These are phyloP conservation scores for Podarcis lilfordi DNA, from an alignment of 2,797 vertebrate genomes.

Conservation along the genomic window DNA sequence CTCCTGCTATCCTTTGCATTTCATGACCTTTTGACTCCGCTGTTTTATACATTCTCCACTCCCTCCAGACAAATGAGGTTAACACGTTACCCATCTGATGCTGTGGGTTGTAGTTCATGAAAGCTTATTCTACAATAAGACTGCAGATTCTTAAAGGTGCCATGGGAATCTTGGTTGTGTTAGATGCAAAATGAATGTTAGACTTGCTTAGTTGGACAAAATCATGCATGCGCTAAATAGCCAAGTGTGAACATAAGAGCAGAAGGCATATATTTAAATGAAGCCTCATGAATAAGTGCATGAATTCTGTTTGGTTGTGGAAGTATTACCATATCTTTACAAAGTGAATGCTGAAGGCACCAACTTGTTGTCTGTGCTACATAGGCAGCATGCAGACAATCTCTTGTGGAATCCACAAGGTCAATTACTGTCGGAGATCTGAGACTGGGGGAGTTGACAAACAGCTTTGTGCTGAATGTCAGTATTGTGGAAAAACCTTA, in stretches of 20 bases:
- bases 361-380: neutral
- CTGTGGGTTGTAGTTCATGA: neutral
- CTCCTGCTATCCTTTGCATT: neutral
- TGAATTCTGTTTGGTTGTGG: conserved; percentile 17
- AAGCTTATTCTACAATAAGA: neutral
- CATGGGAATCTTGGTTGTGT: neutral
- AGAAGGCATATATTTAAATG: conserved; percentile 32
- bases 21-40: neutral
- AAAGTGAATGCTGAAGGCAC: conserved; percentile 1
- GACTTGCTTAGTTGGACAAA: neutral
- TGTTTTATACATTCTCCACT: neutral
- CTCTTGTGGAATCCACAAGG: neutral
- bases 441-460: neutral
- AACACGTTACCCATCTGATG: neutral
- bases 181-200: neutral
- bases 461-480: neutral
- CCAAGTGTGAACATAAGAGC: conserved; percentile 13
- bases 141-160: neutral
- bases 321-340: conserved; percentile 27
- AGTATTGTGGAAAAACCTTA: neutral
- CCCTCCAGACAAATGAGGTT: neutral
- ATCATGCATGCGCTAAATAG: neutral
- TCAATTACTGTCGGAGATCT: neutral
- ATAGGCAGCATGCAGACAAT: neutral
- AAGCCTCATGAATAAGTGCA: conserved; percentile 30